phyloP scores from a whole-genome alignment of 2,797 vertebrate species.

The Myiotriccus ornatus region DNA sequence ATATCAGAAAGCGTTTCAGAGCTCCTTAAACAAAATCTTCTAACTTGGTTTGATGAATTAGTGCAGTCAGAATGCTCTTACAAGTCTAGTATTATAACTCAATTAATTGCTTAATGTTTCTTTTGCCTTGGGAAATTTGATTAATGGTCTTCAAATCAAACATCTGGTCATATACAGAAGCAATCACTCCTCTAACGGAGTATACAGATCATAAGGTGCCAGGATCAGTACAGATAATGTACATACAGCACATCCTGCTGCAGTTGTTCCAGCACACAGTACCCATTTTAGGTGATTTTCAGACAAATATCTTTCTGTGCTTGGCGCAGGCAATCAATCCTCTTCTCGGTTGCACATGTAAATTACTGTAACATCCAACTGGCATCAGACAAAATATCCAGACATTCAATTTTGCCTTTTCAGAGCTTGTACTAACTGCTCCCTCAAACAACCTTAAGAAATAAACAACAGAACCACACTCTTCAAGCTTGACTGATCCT shows the following conservation, averaged over 20 bases:
- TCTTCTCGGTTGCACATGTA: background rate
- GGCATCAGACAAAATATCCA: background rate
- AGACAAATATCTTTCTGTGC: background rate
- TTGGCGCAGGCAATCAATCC: background rate
- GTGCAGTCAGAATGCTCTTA: background rate
- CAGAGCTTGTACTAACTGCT: background rate
- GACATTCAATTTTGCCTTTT: background rate
- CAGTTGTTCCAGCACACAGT: background rate
- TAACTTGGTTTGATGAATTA: constrained; percentile 35
- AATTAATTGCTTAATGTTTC: constrained; percentile 33
- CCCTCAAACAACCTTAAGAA: background rate
- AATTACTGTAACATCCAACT: background rate
- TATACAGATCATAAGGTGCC: background rate
- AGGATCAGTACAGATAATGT: background rate
- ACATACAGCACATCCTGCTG: background rate
- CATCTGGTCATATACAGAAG: constrained; percentile 25
- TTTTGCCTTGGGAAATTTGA: constrained; percentile 44
- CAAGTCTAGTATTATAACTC: background rate
- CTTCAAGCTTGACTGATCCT: background rate
- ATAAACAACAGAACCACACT: background rate
- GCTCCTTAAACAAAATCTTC: background rate
- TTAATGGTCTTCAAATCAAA: constrained; percentile 25
- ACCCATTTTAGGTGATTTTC: background rate
- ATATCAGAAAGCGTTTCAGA: background rate
- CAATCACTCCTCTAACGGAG: background rate